Evolutionary conservation across 2,888 invertebrate species (phyloP).

Genomic region (Platycheirus albimanus): DNA sequence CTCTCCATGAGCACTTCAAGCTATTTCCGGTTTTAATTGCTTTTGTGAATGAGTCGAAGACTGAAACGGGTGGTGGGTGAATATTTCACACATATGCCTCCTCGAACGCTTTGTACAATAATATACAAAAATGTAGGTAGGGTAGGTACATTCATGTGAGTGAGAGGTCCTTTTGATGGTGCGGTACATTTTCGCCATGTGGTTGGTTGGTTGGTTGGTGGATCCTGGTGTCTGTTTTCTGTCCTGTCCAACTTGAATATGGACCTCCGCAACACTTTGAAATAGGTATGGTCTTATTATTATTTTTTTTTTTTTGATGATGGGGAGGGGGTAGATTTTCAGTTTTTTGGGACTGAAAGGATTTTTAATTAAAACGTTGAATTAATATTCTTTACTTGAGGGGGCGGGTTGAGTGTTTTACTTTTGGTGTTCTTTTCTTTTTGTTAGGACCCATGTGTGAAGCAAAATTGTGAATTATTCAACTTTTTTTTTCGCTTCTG

Average conservation of each 20-base stretch:
- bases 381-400: conserved; percentile 69
- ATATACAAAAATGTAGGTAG: conserved; percentile 16
- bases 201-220: conserved; percentile 4
- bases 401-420: conserved; percentile 20
- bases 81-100: conserved; percentile 62
- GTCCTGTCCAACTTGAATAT: conserved; percentile 2
- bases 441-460: conserved; percentile 31
- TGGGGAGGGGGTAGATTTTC: not conserved
- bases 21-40: conserved; percentile 72
- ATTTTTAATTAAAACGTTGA: conserved; percentile 73
- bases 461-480: conserved; percentile 37
- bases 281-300: conserved; percentile 11
- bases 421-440: conserved; percentile 2
- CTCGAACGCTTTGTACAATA: conserved; percentile 1
- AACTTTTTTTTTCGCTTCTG: conserved; percentile 2
- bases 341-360: conserved; percentile 45
- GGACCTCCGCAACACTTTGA: conserved; percentile 2
- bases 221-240: conserved; percentile 15
- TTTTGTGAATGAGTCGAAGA: conserved; percentile 68
- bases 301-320: not conserved
- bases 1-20: conserved; percentile 58
- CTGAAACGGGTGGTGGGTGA: conserved; percentile 40
- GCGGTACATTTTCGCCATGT: conserved; percentile 13
- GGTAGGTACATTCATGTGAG: too few relatives aligned
- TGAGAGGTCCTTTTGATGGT: conserved; percentile 36